Base-by-base conservation (phyloP, 1,140 invertebrate species). In the Listronotus oregonensis region DNA sequence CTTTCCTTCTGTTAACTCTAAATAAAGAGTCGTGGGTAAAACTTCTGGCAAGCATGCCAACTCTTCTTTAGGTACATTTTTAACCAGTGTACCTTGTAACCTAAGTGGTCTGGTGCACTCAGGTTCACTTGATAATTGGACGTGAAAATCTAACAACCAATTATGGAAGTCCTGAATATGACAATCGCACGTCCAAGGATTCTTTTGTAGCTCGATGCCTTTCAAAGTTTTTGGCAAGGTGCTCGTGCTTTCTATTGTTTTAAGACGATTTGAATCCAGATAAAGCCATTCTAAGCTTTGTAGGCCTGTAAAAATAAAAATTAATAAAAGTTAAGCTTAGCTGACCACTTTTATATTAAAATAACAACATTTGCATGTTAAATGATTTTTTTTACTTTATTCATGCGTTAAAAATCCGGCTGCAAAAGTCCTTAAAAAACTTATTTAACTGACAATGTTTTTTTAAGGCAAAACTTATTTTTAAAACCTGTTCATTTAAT, bases 121-220 rank as follows among this genome's bases (percentile, higher is more conserved):
- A 1, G 93, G 93, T 17, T 90, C 88, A 0, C 84, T 82, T 0
- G 84, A 79, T 57, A 89, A 85, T 0, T 92, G 88, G 42, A 89
- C 86, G 72, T 87, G 89, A 71, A 88, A 89, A 71, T 87, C 85
- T 31, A 84, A 80, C 58, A 96, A 82, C 93, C 93, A 96, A 18
- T 82, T 78, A 64, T 92, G 85, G 70, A 96, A 80, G 67, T 90
- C 86, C 42, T 88, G 78, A 46, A 95, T 80, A 56, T 87, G 85
- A 76, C 94, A 96, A 75, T 95, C 91, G 78, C 94, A 96, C 46
- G 86, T 83, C 94, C 94, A 96, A 46, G 90, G 88, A 82, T 96
- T 96, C 72, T 89, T 89, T 73, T 95, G 89, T 21, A 96, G 80
- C 56, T 90, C 88, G 27, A 95, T 84, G 40, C 89, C 91, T 64